A percentile compares a stretch with the other conserved stretches of the same genome.
Conservation (phyloP, 1,140 invertebrate species). For the Oreohelix idahoensis region DNA sequence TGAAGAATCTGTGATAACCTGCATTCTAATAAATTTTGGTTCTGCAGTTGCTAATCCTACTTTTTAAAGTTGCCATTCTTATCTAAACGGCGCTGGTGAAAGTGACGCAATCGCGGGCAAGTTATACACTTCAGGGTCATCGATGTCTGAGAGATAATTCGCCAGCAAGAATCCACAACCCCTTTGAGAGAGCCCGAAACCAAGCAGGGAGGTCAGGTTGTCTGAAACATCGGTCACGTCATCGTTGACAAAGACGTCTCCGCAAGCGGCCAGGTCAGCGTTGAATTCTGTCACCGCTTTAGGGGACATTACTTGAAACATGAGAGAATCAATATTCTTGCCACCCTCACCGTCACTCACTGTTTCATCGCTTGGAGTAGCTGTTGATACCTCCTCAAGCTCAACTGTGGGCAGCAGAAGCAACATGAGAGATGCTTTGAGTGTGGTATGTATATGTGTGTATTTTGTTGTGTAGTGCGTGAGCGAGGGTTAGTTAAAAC, state of each 20-base stretch:
- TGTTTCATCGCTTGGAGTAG: background rate
- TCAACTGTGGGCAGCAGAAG: background rate
- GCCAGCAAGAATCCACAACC: background rate
- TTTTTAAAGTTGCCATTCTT: too few species aligned
- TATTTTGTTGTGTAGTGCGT: too few species aligned
- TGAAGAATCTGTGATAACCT: too few species aligned
- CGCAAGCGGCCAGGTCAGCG: conserved; percentile 12
- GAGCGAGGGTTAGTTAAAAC: too few species aligned
- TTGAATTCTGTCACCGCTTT: conserved; percentile 1
- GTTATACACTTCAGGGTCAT: conserved; percentile 1
- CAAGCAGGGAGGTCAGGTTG: conserved; percentile 10
- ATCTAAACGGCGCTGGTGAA: background rate
- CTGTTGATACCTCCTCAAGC: background rate
- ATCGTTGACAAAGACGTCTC: conserved; percentile 31
- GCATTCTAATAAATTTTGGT: too few species aligned
- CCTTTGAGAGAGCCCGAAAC: background rate
- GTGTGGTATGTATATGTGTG: background rate
- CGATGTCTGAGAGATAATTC: background rate
- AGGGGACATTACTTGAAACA: conserved; percentile 15
- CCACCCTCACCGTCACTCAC: conserved; percentile 6
- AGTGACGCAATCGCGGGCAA: background rate
- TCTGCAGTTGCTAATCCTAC: too few species aligned
- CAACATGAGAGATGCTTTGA: too few species aligned
- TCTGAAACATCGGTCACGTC: conserved; percentile 12
- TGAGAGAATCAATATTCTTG: background rate